Conservation (phyloP, 37 sponge, comb jelly and placozoan species). For the Mnemiopsis leidyi region DNA sequence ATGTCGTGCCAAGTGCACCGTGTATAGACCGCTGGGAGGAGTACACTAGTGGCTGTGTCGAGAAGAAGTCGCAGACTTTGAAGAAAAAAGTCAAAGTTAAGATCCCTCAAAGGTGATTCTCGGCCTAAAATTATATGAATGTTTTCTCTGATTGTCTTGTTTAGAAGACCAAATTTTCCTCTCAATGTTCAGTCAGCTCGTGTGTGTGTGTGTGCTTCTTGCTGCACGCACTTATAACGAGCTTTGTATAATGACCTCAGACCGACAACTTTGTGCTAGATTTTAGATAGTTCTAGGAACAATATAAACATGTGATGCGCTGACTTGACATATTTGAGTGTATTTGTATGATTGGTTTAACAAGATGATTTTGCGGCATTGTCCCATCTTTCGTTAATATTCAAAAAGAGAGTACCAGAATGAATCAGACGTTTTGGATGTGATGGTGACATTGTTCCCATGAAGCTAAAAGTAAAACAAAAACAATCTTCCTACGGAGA, state of each 20-base stretch:
- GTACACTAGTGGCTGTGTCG: background rate
- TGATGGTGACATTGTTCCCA: no score
- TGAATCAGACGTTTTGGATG: no score
- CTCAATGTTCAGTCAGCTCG: no score
- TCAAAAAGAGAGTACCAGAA: no score
- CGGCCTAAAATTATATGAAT: no score
- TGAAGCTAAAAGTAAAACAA: no score
- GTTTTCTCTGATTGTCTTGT: no score
- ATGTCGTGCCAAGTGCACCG: slow-evolving; percentile 44
- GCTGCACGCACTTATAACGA: no score
- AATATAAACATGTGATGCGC: background rate
- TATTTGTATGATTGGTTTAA: background rate
- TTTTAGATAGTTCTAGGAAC: background rate
- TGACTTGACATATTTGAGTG: background rate
- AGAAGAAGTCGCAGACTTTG: background rate
- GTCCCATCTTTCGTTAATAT: no score
- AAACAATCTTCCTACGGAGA: no score
- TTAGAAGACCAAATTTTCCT: no score
- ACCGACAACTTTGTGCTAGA: background rate
- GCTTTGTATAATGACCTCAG: background rate
- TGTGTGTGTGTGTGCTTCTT: no score
- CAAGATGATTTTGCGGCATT: background rate
- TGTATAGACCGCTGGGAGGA: slow-evolving; percentile 48
- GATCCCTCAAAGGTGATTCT: slow-evolving; percentile 33
- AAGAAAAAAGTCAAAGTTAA: slow-evolving; percentile 49